Evolutionary conservation across 92 coral and sea anemone species (phyloP).

Genomic region (Heteractis magnifica): DNA sequence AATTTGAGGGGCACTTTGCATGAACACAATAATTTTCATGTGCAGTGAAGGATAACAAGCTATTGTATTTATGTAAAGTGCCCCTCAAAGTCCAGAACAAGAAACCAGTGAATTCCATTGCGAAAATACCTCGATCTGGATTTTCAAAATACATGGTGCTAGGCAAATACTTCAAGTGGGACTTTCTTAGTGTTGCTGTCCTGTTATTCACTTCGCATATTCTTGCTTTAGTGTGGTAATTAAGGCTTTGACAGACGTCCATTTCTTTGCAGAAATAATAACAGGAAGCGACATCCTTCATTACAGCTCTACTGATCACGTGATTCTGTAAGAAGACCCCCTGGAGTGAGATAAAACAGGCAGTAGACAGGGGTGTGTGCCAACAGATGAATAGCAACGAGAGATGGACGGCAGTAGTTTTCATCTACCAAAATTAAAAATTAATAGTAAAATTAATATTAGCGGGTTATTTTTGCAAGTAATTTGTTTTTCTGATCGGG

Average conservation of each 20-base stretch:
- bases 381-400: background rate
- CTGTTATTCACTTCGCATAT: constrained; percentile 15
- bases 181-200: background rate
- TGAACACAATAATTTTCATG: no score
- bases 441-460: no score
- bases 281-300: background rate
- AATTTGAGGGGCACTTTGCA: no score
- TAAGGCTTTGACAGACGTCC: background rate
- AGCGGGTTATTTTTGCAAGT: no score
- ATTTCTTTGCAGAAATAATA: constrained; percentile 1
- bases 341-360: background rate
- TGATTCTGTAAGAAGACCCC: constrained; percentile 1
- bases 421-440: background rate
- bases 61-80: no score
- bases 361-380: background rate
- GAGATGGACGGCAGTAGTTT: no score
- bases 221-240: background rate
- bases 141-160: constrained; percentile 1
- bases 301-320: background rate
- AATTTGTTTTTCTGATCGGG: no score
- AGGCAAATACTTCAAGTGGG: background rate
- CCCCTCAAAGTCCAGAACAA: no score
- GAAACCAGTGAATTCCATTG: no score
- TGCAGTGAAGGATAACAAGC: no score
- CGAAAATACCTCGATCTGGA: background rate